phyloP scores from a whole-genome alignment of 2,888 invertebrate genomes.

The Plebejus anna region DNA sequence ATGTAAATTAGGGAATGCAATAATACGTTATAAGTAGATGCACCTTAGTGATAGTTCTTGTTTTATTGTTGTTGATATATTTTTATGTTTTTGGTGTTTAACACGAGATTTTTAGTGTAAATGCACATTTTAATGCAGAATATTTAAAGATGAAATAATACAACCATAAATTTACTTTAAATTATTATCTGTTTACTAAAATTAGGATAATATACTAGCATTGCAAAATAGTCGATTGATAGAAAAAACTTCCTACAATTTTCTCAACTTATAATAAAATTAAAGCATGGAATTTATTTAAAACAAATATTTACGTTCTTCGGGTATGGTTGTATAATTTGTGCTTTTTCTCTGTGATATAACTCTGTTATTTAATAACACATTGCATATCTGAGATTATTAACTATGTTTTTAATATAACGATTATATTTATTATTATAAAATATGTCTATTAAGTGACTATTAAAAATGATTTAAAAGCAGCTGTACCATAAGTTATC shows the following conservation, averaged over 20 bases:
- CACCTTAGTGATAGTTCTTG: constrained; percentile 57
- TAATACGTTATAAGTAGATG: constrained; percentile 76
- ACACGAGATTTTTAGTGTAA: background rate
- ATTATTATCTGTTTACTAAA: background rate
- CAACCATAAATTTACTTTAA: background rate
- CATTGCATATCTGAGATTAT: background rate
- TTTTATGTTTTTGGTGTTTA: constrained; percentile 5
- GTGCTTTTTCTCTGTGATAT: constrained; percentile 17
- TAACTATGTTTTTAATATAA: background rate
- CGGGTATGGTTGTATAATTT: background rate
- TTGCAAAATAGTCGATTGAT: background rate
- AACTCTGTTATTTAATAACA: background rate
- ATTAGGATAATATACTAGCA: background rate
- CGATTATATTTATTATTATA: background rate
- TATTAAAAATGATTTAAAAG: background rate
- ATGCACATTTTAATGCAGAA: background rate
- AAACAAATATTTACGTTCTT: background rate
- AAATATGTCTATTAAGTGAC: background rate
- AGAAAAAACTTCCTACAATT: background rate
- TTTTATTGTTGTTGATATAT: constrained; percentile 17
- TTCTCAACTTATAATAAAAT: background rate
- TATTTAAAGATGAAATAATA: background rate
- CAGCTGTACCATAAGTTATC: background rate
- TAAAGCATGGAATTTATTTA: background rate
- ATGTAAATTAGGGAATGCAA: constrained; percentile 66